Conservation (phyloP, 2,888 invertebrate species). For the Pyrochroa serraticornis region DNA sequence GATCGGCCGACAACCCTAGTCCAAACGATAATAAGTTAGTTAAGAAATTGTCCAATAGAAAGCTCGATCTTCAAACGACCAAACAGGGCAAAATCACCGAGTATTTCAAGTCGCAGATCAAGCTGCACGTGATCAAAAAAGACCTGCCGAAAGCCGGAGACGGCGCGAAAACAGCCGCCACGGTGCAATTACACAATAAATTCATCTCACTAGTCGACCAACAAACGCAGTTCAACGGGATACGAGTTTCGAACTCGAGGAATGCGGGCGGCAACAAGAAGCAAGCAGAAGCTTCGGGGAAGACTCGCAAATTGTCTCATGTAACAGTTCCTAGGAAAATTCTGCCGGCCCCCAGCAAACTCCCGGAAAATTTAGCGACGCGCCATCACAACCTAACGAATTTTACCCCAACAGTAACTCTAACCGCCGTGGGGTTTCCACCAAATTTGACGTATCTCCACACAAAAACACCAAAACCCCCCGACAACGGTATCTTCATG, state of each 20-base stretch:
- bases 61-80: conserved; percentile 10
- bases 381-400: conserved; percentile 43
- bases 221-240: conserved; percentile 43
- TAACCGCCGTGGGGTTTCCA: conserved; percentile 53
- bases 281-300: conserved; percentile 38
- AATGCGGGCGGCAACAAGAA: conserved; percentile 53
- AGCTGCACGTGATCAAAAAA: conserved; percentile 60
- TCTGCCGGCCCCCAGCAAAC: conserved; percentile 56
- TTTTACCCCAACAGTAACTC: conserved; percentile 52
- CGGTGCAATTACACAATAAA: conserved; percentile 30
- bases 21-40: conserved; percentile 21
- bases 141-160: conserved; percentile 40
- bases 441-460: conserved; percentile 56
- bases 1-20: conserved; percentile 16
- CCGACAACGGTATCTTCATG: conserved; percentile 51
- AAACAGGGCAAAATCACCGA: conserved; percentile 82
- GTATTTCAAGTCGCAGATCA: conserved; percentile 84
- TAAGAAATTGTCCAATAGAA: conserved; percentile 22
- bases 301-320: conserved; percentile 45
- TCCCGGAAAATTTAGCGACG: conserved; percentile 46
- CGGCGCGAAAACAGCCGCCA: conserved; percentile 7
- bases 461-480: conserved; percentile 54
- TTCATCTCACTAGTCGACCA: conserved; percentile 47
- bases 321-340: conserved; percentile 56
- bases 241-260: conserved; percentile 34